phyloP scores from a whole-genome alignment of 2,113 vertebrate species.

The Urocolius indicus region DNA sequence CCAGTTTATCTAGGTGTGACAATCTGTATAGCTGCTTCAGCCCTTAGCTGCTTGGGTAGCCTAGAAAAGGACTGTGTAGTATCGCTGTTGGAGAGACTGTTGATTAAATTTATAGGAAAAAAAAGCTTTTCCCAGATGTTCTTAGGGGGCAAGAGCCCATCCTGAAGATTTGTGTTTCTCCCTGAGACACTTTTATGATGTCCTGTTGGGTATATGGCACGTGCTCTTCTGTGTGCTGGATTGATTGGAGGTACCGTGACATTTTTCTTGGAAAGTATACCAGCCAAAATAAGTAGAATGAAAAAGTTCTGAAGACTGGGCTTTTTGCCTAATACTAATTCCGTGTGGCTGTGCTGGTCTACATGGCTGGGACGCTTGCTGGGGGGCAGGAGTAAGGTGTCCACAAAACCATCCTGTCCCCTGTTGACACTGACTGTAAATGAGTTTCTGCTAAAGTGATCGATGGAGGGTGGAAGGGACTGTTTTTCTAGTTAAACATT shows the following conservation, averaged over 20 bases:
- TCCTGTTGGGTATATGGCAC: background rate
- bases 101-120: constrained; percentile 4
- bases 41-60: background rate
- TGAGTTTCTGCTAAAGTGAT: constrained; percentile 20
- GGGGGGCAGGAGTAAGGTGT: background rate
- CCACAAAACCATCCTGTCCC: background rate
- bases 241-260: constrained; percentile 22
- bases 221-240: constrained; percentile 11
- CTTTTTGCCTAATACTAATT: constrained; percentile 53
- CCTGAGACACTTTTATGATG: constrained; percentile 31
- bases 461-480: constrained; percentile 53
- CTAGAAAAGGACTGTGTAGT: background rate
- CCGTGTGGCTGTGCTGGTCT: background rate
- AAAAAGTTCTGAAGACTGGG: background rate
- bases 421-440: background rate
- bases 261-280: constrained; percentile 50
- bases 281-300: constrained; percentile 39
- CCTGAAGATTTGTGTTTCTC: constrained; percentile 53
- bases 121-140: constrained; percentile 51
- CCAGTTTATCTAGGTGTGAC: background rate
- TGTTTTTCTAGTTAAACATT: constrained; percentile 77
- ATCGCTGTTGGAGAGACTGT: background rate
- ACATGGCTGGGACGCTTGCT: accelerated
- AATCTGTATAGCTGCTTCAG: background rate
- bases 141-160: constrained; percentile 15